Evolutionary conservation across 2,113 vertebrate species (phyloP), one percentile per base, ranked within the genome.

Genomic region (Semnopithecus entellus): DNA sequence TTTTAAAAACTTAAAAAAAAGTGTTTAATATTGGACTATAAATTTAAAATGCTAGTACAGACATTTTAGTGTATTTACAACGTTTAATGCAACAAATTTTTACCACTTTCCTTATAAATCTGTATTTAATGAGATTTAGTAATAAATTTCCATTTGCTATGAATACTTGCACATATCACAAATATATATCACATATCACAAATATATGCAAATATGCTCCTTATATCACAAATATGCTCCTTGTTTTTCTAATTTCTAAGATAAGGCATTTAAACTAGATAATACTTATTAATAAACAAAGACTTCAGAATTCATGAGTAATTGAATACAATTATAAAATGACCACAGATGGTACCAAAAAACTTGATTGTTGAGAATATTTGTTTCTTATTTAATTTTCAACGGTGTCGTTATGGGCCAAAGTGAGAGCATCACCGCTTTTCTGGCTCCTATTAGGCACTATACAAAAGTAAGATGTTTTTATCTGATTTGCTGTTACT

Each of bases 41-140:
- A 0, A 35, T 86, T 64, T 88, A 94, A 20, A 89, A 55, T 66
- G 11, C 2, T 2, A 82, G 0, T 13, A 5, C 12, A 87, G 13
- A n/a, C n/a, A 18, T n/a, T 93, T 97, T 94, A 90, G 32, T 45
- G 92, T 91, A 70, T 14, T 91, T 92, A 75, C 6, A 84, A 83
- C 50, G 32, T 22, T 70, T 78, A 86, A 79, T 79, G 13, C 70
- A 79, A 48, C 70, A 27, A 30, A 13, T 66, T 61, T 61, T 0
- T 57, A 57, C 48, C 35, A 40, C 20, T 52, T 70, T 81, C 27
- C 3, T 32, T 68, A n/a, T 5, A 85, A 25, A 80, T 48, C 64
- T 91, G 66, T 84, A 45, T 32, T 90, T 4, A 93, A 8, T 82
- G 14, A 59, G 13, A 23, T 6, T 57, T n/a, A 78, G 7, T 59